Conservation (phyloP, 2,113 vertebrate species). For the Hemiscyllium ocellatum region DNA sequence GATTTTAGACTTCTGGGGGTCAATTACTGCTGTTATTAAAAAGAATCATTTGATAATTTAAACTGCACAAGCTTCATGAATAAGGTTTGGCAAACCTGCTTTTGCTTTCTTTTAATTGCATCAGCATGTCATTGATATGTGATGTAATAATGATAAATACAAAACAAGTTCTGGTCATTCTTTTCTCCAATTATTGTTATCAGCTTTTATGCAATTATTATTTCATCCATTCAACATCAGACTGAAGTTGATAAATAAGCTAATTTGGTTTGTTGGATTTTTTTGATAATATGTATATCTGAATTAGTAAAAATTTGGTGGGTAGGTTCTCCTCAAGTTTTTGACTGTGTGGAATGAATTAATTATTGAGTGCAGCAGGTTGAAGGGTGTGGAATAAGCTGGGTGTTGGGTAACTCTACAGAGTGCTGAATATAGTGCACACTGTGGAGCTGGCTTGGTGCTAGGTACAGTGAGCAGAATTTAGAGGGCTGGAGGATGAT, state of each 20-base stretch:
- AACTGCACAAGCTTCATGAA: background rate
- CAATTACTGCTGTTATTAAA: background rate
- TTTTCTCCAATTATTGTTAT: background rate
- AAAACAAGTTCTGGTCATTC: background rate
- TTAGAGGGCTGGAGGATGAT: too few relatives aligned
- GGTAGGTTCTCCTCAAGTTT: background rate
- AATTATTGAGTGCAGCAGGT: background rate
- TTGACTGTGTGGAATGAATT: background rate
- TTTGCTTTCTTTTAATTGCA: background rate
- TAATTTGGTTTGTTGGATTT: background rate
- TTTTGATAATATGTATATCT: background rate
- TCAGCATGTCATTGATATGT: background rate
- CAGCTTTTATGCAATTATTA: background rate
- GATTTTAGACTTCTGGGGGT: background rate
- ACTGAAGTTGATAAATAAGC: background rate
- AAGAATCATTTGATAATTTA: background rate
- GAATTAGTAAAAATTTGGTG: background rate
- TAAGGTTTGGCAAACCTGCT: background rate
- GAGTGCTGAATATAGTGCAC: background rate
- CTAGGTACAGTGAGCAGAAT: background rate
- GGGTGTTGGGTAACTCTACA: too few relatives aligned
- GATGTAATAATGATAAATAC: background rate
- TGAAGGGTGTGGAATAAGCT: too few relatives aligned
- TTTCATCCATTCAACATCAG: background rate
- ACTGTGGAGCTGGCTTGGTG: background rate